A percentile compares a stretch with the other conserved stretches of the same genome.
These are phyloP conservation scores for Toxonevra muliebris DNA, from an alignment of 2,888 invertebrate species.

Conservation along the genomic window DNA sequence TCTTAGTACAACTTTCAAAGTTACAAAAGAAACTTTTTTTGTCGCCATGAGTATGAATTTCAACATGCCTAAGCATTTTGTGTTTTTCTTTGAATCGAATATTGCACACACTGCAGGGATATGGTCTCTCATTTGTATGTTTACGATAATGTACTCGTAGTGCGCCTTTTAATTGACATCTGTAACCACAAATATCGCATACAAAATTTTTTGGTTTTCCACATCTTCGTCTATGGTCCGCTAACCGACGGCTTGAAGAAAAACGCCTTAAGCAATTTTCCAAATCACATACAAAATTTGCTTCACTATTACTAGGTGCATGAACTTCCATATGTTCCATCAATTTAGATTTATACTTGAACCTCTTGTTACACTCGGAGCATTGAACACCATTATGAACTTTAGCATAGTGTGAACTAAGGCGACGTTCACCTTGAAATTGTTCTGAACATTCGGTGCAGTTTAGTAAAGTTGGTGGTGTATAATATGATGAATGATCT, in stretches of 20 bases:
- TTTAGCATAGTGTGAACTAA: background rate
- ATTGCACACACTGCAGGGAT: slow-evolving; percentile 37
- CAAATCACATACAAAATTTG: slow-evolving; percentile 46
- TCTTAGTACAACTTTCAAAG: slow-evolving; percentile 51
- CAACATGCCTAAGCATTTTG: too few relatives aligned
- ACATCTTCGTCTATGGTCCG: slow-evolving; percentile 49
- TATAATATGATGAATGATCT: slow-evolving; percentile 5
- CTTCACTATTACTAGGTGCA: slow-evolving; percentile 28
- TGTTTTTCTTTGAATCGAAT: slow-evolving; percentile 32
- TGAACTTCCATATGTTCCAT: too few relatives aligned
- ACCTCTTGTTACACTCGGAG: background rate
- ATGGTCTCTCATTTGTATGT: slow-evolving; percentile 2
- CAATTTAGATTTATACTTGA: too few relatives aligned
- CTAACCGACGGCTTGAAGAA: slow-evolving; percentile 45
- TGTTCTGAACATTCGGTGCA: background rate
- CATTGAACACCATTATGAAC: background rate
- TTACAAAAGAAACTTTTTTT: slow-evolving; percentile 47
- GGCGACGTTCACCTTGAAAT: background rate
- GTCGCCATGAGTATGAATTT: slow-evolving; percentile 40
- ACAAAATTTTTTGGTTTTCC: slow-evolving; percentile 45
- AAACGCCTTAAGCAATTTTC: slow-evolving; percentile 52
- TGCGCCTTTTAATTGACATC: slow-evolving; percentile 48
- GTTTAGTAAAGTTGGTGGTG: background rate
- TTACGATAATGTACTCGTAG: slow-evolving; percentile 42
- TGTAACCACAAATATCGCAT: slow-evolving; percentile 33